Base-by-base conservation (phyloP, 2,797 vertebrate genomes). In the Paratrypauchen microcephalus region DNA sequence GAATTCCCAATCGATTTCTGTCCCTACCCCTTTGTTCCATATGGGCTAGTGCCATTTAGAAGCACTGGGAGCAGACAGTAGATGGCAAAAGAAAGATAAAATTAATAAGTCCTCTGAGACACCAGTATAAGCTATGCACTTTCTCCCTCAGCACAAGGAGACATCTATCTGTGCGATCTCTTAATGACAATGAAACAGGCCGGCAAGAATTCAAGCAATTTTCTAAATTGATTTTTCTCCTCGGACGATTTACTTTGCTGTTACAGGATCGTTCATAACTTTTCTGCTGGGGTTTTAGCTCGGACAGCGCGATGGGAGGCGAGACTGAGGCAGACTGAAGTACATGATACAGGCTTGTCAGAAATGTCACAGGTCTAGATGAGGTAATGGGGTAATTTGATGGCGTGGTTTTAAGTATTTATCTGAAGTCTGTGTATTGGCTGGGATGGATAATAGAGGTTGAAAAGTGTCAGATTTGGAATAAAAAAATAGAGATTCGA, bases 211-310 rank as follows among this genome's bases (percentile, higher is more conserved):
- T 90, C 78, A 79, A 88, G 88, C 86, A 90, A 92, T 93, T 92
- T 92, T 91, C 87, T 78, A 89, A 92, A 93, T 92, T 79, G 87
- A 93, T 93, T 91, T 92, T 90, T 84, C 78, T 87, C 87, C 84
- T 83, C 77, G 72, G 87, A 91, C 83, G 61, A 93, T 91, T 93
- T 88, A 80, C 86, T 88, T 86, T 78, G 72, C 82, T 75, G 79
- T 91, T 84, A 83, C 72, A 76, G 76, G 48, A 39, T 80, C 85
- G 87, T 87, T 89, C 86, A 88, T 87, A 91, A 89, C 82, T 87
- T 87, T 83, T 75, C 76, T 69, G 72, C 41, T 15, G 68, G 79
- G 84, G 78, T 84, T 84, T 77, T 45, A 45, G 41, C 41, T 4
- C 41, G 41, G 41, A 13, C 41, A 82, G 76, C 32, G 70, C 66